These are phyloP conservation scores for Gastracanthus pulcherrimus DNA, from an alignment of 2,888 invertebrate genomes.

Conservation along the genomic window DNA sequence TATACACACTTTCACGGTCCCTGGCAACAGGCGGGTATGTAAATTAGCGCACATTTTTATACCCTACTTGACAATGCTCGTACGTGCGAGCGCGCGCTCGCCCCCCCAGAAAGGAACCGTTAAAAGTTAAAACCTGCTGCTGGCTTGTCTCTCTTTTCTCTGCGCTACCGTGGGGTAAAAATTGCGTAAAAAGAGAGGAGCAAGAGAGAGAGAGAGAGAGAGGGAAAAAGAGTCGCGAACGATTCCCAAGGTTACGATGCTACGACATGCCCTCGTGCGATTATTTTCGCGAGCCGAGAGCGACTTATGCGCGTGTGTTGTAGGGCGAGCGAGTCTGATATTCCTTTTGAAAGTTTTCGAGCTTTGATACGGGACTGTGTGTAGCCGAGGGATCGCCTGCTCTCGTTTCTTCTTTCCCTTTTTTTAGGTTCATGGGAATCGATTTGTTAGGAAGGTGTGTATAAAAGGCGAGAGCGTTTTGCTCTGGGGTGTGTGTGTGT, in stretches of 20 bases:
- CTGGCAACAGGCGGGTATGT: slow-evolving; percentile 73
- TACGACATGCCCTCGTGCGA: slow-evolving; percentile 21
- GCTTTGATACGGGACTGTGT: background rate
- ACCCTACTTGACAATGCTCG: slow-evolving; percentile 66
- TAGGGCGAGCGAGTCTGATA: slow-evolving; percentile 37
- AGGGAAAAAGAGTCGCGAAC: slow-evolving; percentile 44
- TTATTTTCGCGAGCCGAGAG: slow-evolving; percentile 39
- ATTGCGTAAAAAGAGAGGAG: slow-evolving; percentile 18
- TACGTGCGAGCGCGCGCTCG: slow-evolving; percentile 47
- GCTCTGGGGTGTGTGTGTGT: background rate
- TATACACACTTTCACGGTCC: slow-evolving; percentile 50
- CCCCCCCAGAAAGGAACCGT: slow-evolving; percentile 72
- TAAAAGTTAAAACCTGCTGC: slow-evolving; percentile 75
- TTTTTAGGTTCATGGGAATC: slow-evolving; percentile 46
- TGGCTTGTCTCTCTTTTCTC: background rate
- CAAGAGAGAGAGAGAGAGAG: slow-evolving; percentile 4
- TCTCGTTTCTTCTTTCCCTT: slow-evolving; percentile 22
- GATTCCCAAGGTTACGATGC: slow-evolving; percentile 51
- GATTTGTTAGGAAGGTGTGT: slow-evolving; percentile 20
- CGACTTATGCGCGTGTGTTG: background rate
- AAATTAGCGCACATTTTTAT: slow-evolving; percentile 75
- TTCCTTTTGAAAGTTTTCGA: slow-evolving; percentile 45
- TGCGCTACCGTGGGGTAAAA: slow-evolving; percentile 5
- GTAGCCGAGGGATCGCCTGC: background rate
- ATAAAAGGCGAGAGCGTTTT: background rate